A percentile compares a stretch with the other conserved stretches of the same genome.
phyloP scores from a whole-genome alignment of 1,140 invertebrate species.

The Telenomus remus region DNA sequence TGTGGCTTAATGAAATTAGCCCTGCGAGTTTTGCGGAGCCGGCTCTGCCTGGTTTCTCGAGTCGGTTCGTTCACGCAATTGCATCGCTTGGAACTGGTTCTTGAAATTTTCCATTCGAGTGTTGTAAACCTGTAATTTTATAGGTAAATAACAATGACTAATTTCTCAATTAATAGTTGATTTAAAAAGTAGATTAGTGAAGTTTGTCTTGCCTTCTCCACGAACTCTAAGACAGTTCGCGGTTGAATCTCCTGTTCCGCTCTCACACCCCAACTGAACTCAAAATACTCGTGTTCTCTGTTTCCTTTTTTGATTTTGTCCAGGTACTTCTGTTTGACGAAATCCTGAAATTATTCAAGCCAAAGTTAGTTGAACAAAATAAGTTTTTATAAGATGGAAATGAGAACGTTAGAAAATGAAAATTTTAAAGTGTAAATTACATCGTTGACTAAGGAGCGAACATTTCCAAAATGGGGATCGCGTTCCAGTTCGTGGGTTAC shows the following conservation, averaged over 20 bases:
- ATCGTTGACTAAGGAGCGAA: conserved; percentile 54
- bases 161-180: not conserved
- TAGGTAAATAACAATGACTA: conserved; percentile 1
- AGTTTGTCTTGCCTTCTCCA: conserved; percentile 54
- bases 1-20: too few relatives aligned
- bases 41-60: not conserved
- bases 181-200: not conserved
- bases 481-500: conserved; percentile 15
- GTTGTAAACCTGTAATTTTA: conserved; percentile 51
- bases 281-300: conserved; percentile 20
- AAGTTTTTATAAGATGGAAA: too few relatives aligned
- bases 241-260: conserved; percentile 60
- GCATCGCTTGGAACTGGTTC: conserved; percentile 56
- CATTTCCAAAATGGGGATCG: conserved; percentile 62
- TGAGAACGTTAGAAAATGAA: too few relatives aligned
- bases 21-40: too few relatives aligned
- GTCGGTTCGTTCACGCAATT: conserved; percentile 22
- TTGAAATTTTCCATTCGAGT: conserved; percentile 37
- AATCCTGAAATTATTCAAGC: too few relatives aligned
- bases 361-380: too few relatives aligned
- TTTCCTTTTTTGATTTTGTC: conserved; percentile 10
- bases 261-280: conserved; percentile 62
- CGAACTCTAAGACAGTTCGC: conserved; percentile 58
- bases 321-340: conserved; percentile 62
- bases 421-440: conserved; percentile 42